These are phyloP conservation scores for Aphidius gifuensis DNA, from an alignment of 1,140 invertebrate species.

Conservation along the genomic window DNA sequence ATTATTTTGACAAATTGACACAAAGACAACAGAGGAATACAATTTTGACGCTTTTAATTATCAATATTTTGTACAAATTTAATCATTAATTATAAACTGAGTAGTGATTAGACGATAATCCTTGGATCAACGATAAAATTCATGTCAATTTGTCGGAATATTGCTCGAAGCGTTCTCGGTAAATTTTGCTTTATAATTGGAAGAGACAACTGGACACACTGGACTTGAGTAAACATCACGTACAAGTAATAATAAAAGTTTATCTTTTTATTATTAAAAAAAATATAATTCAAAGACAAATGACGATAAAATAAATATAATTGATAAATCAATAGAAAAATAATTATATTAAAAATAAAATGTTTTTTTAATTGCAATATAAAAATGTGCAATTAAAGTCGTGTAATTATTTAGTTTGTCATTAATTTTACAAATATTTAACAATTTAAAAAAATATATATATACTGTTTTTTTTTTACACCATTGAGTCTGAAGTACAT, in stretches of 20 bases:
- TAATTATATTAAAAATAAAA: neutral
- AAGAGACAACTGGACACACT: neutral
- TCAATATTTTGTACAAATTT: conserved; percentile 16
- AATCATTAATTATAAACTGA: conserved; percentile 37
- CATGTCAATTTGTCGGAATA: neutral
- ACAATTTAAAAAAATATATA: too few species aligned
- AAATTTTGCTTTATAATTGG: conserved; percentile 14
- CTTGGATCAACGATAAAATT: conserved; percentile 14
- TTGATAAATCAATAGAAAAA: neutral
- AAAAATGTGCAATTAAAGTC: too few species aligned
- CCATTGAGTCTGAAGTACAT: too few species aligned
- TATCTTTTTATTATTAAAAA: conserved; percentile 2
- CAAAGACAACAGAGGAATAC: neutral
- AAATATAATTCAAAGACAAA: neutral
- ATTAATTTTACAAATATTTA: too few species aligned
- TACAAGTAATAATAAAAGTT: neutral
- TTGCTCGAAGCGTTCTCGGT: neutral
- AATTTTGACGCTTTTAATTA: neutral
- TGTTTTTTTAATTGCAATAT: too few species aligned
- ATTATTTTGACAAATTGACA: neutral
- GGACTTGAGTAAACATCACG: conserved; percentile 3
- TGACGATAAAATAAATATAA: neutral
- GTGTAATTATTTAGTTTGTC: too few species aligned
- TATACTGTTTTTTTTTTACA: too few species aligned
- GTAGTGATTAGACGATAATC: conserved; percentile 32